Percentiles rank a stretch among this genome's conserved stretches.
phyloP scores from a whole-genome alignment of 2,113 vertebrate species.

The Calidris pugnax region DNA sequence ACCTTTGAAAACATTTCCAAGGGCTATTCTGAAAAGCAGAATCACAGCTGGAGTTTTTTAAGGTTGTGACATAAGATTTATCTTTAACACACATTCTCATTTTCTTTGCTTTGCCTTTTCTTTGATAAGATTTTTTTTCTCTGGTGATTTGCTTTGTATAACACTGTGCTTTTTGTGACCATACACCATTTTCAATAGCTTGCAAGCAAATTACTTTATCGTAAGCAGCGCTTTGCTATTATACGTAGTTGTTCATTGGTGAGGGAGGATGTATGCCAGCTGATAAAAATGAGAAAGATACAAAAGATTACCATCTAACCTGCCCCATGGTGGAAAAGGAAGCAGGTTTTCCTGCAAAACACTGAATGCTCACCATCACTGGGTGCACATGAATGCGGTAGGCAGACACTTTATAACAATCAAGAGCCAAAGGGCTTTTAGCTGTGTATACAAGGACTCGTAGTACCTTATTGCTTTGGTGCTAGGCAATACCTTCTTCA shows the following conservation, averaged over 20 bases:
- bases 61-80: not conserved
- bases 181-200: not conserved
- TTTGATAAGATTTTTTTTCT: constrained; percentile 27
- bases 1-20: constrained; percentile 44
- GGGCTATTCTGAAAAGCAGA: not conserved
- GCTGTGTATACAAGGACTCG: not conserved
- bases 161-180: not conserved
- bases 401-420: not conserved
- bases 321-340: not conserved
- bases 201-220: not conserved
- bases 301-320: not conserved
- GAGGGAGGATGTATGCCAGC: not conserved
- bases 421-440: not conserved
- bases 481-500: not conserved
- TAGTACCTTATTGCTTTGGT: not conserved
- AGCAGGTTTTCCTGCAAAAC: not conserved
- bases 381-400: not conserved
- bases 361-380: not conserved
- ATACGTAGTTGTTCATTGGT: not conserved
- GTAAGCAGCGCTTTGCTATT: not conserved
- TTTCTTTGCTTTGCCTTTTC: constrained; percentile 44
- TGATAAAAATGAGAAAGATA: not conserved
- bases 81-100: constrained; percentile 38
- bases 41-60: constrained; percentile 19
- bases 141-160: not conserved